These are phyloP conservation scores for Passerina amoena DNA, from an alignment of 2,113 vertebrate species.

Conservation along the genomic window DNA sequence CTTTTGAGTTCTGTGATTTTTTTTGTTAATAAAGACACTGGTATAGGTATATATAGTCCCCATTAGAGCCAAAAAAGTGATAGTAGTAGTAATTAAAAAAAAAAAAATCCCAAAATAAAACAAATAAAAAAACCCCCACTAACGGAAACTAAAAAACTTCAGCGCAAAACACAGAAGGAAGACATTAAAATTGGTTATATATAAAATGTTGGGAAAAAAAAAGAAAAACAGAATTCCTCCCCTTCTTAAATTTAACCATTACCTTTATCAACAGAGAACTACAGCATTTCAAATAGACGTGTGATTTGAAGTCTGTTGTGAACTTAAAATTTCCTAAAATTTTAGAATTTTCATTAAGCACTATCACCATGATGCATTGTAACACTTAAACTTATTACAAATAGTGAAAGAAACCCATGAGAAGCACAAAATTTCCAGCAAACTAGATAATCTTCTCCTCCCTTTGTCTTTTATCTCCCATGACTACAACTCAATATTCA, in stretches of 20 bases:
- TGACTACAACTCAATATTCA: neutral
- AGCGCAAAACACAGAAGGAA: neutral
- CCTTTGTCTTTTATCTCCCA: neutral
- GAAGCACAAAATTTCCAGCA: neutral
- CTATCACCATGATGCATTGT: neutral
- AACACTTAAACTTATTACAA: neutral
- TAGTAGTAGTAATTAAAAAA: neutral
- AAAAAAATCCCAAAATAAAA: neutral
- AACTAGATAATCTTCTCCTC: neutral
- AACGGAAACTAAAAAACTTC: fast-evolving
- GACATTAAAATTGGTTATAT: neutral
- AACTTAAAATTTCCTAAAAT: neutral
- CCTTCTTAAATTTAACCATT: neutral
- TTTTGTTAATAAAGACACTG: neutral
- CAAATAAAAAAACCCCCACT: no score
- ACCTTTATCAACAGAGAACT: neutral
- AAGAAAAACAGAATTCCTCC: neutral
- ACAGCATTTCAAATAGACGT: neutral
- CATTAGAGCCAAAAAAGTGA: neutral
- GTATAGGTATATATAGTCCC: neutral
- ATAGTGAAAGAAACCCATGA: neutral
- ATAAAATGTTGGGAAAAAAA: neutral
- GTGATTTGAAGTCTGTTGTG: neutral
- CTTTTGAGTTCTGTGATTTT: neutral
- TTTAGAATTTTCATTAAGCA: neutral